Evolutionary conservation across 2,113 vertebrate species (phyloP).

Genomic region (Petroica traversi): DNA sequence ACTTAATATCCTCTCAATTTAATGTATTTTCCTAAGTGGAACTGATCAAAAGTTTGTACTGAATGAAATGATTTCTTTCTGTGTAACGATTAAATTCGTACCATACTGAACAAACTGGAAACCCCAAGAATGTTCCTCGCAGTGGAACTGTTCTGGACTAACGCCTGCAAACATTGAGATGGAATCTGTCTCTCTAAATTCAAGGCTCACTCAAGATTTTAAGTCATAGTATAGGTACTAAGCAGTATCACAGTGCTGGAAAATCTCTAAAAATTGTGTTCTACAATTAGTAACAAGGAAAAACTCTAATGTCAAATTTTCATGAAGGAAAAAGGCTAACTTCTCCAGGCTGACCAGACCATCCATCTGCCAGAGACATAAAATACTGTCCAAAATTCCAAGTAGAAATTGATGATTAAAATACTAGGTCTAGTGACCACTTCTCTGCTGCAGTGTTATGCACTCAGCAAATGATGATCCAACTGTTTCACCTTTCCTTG

Average conservation of each 20-base stretch:
- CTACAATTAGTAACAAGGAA: neutral
- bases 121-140: neutral
- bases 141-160: neutral
- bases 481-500: neutral
- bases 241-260: neutral
- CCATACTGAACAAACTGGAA: neutral
- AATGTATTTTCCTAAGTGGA: neutral
- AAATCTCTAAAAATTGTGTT: neutral
- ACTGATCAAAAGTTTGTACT: constrained; percentile 25
- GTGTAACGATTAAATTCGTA: neutral
- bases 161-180: neutral
- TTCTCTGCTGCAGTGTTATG: neutral
- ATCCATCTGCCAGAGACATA: neutral
- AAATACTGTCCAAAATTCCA: neutral
- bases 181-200: neutral
- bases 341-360: neutral
- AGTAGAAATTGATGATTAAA: neutral
- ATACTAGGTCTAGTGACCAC: neutral
- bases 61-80: neutral
- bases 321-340: neutral
- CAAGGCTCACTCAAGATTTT: neutral
- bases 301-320: neutral
- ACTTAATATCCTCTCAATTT: constrained; percentile 12
- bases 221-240: neutral
- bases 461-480: neutral